Evolutionary conservation across 2,888 invertebrate genomes (phyloP), one percentile per base, ranked within the genome.

Genomic region (Andricus curvator): DNA sequence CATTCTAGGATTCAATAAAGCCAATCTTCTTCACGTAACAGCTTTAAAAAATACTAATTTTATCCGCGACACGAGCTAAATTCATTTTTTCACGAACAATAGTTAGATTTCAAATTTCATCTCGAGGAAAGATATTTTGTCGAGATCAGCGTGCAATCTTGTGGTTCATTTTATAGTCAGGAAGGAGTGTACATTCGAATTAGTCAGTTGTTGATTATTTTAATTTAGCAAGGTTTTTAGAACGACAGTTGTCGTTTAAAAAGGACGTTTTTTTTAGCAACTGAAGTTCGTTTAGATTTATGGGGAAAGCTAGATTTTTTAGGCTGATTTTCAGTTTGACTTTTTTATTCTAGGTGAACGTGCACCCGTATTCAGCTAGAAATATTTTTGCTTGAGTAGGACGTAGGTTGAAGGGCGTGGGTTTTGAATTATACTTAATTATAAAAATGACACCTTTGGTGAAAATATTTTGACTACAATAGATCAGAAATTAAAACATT

Each of bases 11-110:
- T 74, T 74, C 74, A 74, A 22, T 74, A 56, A 51, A 74, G 56
- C 56, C 56, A 60, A 56, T 74, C 56, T 74, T 74, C 74, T 74
- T 74, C 74, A 60, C n/a, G 74, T 74, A 74, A 74, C 74, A 74
- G 74, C 74, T 74, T 74, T 33, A 68, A 74, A 70, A 74, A 74
- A 56, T 74, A 74, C 74, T 74, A 74, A 74, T 74, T 70, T 51
- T 20, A 70, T 70, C 51, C 29, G 51, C 70, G 70, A 70, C 51
- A 70, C 67, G 25, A 20, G 20, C 37, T 67, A 41, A 22, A 48
- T 51, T 70, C 9, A 51, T 70, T 51, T 51, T 51, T 33, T 33
- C 20, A 65, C 65, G 37, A 65, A 33, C 8, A 37, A 65, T 20
- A 37, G 33, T n/a, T 17, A 60, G 22, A 60, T 60, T 64, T 29